Evolutionary conservation across 2,888 invertebrate genomes (phyloP).

Genomic region (Sesia apiformis): DNA sequence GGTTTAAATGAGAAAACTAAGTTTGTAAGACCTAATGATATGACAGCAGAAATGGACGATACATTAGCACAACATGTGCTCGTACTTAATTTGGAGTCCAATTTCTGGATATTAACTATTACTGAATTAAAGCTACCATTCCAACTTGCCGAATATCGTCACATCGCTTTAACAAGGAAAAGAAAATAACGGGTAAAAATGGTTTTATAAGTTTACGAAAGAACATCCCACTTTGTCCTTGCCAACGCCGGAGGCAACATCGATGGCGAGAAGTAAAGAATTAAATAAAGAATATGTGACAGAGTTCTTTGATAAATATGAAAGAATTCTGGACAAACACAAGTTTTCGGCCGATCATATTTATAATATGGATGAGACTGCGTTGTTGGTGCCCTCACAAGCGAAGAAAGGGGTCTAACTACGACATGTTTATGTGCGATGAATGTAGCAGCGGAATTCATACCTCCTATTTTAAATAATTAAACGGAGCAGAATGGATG

Average conservation of each 20-base stretch:
- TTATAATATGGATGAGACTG: constrained; percentile 13
- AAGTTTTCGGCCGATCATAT: constrained; percentile 13
- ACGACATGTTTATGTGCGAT: constrained; percentile 8
- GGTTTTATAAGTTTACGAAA: constrained; percentile 11
- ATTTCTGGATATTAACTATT: constrained; percentile 7
- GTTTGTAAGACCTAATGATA: constrained; percentile 8
- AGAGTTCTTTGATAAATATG: constrained; percentile 10
- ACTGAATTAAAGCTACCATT: constrained; percentile 6
- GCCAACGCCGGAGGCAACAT: constrained; percentile 10
- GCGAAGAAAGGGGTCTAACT: constrained; percentile 11
- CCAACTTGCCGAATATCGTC: constrained; percentile 5
- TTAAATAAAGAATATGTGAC: constrained; percentile 11
- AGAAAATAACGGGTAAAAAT: constrained; percentile 8
- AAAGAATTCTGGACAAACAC: constrained; percentile 7
- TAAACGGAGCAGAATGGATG: constrained; percentile 10
- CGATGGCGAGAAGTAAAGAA: constrained; percentile 4
- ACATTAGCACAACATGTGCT: constrained; percentile 5
- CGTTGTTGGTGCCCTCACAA: constrained; percentile 10
- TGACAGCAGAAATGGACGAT: constrained; percentile 9
- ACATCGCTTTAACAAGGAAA: constrained; percentile 7
- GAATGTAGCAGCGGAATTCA: constrained; percentile 11
- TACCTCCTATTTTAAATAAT: constrained; percentile 13
- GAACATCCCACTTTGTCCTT: constrained; percentile 11
- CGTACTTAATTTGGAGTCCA: constrained; percentile 7
- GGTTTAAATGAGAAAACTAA: background rate